A percentile compares a stretch with the other conserved stretches of the same genome.
phyloP scores from a whole-genome alignment of 2,113 vertebrate species.

The Chaenogobius annularis region DNA sequence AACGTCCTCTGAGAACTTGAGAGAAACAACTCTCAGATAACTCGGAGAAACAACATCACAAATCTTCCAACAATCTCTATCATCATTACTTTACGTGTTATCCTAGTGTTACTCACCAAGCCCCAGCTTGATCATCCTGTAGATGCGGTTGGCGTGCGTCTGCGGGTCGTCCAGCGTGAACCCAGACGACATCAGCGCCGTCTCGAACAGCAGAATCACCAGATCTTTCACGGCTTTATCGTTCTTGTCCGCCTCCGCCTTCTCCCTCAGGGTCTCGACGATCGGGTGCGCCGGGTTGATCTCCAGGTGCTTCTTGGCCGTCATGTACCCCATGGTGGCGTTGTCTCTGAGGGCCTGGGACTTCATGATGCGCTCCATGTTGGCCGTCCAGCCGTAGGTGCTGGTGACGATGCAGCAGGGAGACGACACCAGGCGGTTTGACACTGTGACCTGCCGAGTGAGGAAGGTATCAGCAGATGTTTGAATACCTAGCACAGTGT shows the following conservation, averaged over 20 bases:
- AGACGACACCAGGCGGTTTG: constrained; percentile 79
- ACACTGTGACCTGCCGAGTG: constrained; percentile 71
- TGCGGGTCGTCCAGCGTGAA: constrained; percentile 84
- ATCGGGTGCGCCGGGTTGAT: constrained; percentile 81
- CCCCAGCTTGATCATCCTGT: constrained; percentile 85
- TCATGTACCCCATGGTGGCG: constrained; percentile 85
- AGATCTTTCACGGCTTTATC: constrained; percentile 83
- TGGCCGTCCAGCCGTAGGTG: constrained; percentile 84
- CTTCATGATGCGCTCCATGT: constrained; percentile 87
- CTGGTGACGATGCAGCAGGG: constrained; percentile 85
- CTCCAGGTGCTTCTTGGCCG: constrained; percentile 83
- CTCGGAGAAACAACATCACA: no score
- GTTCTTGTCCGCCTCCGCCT: constrained; percentile 82
- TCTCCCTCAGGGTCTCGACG: constrained; percentile 78
- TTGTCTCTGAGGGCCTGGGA: constrained; percentile 82
- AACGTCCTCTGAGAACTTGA: no score
- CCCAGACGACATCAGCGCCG: constrained; percentile 80
- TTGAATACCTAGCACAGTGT: not conserved
- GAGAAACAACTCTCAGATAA: no score
- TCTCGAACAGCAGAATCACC: constrained; percentile 82
- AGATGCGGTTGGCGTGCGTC: constrained; percentile 83
- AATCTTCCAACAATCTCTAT: no score
- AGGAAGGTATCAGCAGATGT: not conserved
- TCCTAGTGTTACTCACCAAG: constrained; percentile 69
- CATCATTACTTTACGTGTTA: no score